phyloP scores from a whole-genome alignment of 2,888 invertebrate genomes.

The Ischnura elegans region DNA sequence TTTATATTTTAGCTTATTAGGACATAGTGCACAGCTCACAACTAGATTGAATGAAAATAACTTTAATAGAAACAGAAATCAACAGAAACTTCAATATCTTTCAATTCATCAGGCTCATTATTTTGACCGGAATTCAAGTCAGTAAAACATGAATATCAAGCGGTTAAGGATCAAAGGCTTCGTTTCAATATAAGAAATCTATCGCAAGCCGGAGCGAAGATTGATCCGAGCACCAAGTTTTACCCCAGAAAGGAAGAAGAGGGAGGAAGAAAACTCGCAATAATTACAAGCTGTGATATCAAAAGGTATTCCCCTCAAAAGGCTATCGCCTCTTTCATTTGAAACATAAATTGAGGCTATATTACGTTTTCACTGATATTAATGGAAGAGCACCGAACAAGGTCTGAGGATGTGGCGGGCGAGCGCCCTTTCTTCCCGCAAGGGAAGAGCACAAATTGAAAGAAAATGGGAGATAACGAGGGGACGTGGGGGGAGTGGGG shows the following conservation, averaged over 20 bases:
- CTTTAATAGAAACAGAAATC: no score
- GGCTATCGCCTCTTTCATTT: not conserved
- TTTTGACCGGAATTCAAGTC: not conserved
- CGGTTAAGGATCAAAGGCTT: not conserved
- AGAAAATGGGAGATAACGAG: slow-evolving; percentile 32
- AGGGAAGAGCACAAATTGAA: not conserved
- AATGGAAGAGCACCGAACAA: not conserved
- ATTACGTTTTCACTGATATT: not conserved
- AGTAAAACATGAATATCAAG: not conserved
- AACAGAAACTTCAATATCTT: not conserved
- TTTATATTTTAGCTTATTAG: no score
- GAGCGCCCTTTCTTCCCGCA: not conserved
- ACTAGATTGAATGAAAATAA: no score
- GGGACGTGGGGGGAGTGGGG: not conserved
- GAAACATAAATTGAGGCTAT: not conserved
- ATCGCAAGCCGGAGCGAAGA: not conserved
- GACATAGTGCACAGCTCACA: no score
- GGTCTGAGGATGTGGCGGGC: not conserved
- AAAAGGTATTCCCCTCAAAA: no score
- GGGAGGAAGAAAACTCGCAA: not conserved
- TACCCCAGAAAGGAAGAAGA: not conserved
- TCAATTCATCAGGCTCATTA: not conserved
- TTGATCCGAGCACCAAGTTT: not conserved
- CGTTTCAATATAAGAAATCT: not conserved
- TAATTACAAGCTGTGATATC: not conserved